Evolutionary conservation across 53 echinoderm and acorn worm species (phyloP), one percentile per base, ranked within the genome.

Genomic region (Hippasteria phrygiana): DNA sequence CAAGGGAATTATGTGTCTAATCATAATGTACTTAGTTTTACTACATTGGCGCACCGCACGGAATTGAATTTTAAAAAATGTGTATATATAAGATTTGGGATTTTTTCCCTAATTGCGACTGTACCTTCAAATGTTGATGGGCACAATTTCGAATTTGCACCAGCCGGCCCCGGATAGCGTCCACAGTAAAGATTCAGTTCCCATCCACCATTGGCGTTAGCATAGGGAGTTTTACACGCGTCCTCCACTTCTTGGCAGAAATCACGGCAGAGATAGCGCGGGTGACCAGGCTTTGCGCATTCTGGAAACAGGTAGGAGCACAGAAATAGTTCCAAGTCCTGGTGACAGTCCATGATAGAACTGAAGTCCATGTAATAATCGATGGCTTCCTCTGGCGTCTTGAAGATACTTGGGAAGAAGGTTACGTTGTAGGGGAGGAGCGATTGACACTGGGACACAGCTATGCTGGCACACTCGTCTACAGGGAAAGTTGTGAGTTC

Each of bases 231-330:
- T 18, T 43, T 36, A 27, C 85, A 85, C 0, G 85, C 50, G 3
- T 11, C 35, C 70, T 85, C 71, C 7, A 85, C 71, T 3, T 67
- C 67, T 5, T 63, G 24, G 59, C 92, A 92, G 85, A 66, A 55
- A 69, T 43, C 55, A 7, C 66, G 29, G 72, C 92, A 92, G 3
- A 85, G 88, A 5, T 74, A 75, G 43, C 59, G 83, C 20, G 92
- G 88, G 5, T 77, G 51, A 17, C 71, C 89, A 31, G 47, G 47
- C 70, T 84, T 88, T 1, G 54, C 55, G 74, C 92, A 92, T 72
- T 88, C 88, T 1, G 94, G 91, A 75, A 88, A 93, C 10, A 93
- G 33, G 50, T 82, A 70, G 27, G 80, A 73, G 55, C 93, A 93
- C 6, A 90, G 71, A 9, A 93, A 92, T 35, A 40, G 55, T 50